A percentile compares a stretch with the other conserved stretches of the same genome.
These are phyloP conservation scores for Serinus canaria DNA, from an alignment of 2,113 vertebrate species.

Conservation along the genomic window DNA sequence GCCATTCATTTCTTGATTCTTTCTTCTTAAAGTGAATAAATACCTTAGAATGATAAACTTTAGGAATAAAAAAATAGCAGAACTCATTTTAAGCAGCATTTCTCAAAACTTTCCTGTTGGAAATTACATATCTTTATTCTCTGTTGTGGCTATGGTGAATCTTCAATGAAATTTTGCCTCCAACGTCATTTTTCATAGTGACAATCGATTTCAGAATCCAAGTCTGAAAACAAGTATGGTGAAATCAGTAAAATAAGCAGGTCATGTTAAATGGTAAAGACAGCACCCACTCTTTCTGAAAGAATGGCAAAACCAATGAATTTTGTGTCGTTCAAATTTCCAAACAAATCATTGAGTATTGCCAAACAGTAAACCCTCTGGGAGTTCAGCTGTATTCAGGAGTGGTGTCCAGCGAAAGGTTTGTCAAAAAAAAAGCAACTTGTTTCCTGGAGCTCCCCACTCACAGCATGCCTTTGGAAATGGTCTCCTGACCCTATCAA, in stretches of 20 bases:
- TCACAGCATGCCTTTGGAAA: neutral
- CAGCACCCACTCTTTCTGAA: neutral
- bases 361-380: neutral
- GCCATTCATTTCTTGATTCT: neutral
- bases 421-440: neutral
- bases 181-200: neutral
- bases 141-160: neutral
- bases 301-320: neutral
- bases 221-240: neutral
- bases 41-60: neutral
- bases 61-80: neutral
- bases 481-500: neutral
- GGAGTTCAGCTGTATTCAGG: neutral
- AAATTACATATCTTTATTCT: neutral
- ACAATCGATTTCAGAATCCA: neutral
- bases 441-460: neutral
- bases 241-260: neutral
- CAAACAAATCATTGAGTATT: neutral
- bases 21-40: neutral
- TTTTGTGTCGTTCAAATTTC: neutral
- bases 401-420: neutral
- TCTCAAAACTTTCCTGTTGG: neutral
- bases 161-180: neutral
- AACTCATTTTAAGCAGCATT: neutral
- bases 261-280: neutral